Evolutionary conservation across 2,113 vertebrate species (phyloP).

Genomic region (Ptyas mucosa): DNA sequence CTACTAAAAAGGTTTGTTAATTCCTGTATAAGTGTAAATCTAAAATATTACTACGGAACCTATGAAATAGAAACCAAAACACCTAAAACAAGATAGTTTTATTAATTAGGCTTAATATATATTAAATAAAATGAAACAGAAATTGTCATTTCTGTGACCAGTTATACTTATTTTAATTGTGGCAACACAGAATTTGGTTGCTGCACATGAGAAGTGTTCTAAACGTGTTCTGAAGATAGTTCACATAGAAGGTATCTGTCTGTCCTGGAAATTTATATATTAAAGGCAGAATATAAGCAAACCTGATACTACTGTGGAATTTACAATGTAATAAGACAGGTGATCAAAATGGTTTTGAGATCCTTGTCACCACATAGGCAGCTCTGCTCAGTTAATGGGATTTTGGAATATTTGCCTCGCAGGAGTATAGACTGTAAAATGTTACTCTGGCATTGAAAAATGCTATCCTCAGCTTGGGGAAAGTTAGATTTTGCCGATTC

Average conservation of each 20-base stretch:
- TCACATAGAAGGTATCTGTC: not conserved
- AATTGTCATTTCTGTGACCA: not conserved
- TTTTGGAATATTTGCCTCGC: not conserved
- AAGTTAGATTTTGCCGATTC: not conserved
- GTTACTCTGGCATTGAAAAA: not conserved
- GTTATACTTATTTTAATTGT: not conserved
- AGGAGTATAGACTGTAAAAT: not conserved
- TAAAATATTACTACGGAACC: not conserved
- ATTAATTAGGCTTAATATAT: not conserved
- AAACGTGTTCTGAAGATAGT: not conserved
- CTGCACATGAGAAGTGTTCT: not conserved
- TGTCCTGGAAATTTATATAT: not conserved
- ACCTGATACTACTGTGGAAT: not conserved
- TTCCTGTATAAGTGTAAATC: not conserved
- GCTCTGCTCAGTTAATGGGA: not conserved
- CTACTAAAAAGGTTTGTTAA: not conserved
- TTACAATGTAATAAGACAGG: not conserved
- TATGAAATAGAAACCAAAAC: not conserved
- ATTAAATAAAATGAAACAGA: not conserved
- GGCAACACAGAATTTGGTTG: not conserved
- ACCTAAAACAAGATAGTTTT: not conserved
- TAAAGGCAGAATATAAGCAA: not conserved
- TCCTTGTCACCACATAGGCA: not conserved
- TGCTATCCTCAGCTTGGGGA: not conserved
- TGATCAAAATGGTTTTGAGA: not conserved